Conservation (phyloP, 2,113 vertebrate genomes). For the Craseonycteris thonglongyai region DNA sequence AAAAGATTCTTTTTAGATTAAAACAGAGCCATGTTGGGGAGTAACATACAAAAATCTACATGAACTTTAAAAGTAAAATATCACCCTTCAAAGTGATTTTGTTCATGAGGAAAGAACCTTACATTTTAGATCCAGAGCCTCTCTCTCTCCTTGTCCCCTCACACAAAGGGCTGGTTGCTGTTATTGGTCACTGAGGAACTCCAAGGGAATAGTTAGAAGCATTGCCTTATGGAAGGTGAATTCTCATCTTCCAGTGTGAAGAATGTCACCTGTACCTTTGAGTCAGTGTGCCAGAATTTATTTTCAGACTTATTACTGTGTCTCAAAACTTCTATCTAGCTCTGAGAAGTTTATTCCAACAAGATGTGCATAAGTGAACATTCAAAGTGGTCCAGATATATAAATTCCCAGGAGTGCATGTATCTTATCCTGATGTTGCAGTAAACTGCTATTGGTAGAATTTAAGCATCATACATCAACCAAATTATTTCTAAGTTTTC, state of each 20-base stretch:
- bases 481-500: not conserved
- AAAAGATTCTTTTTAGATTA: not conserved
- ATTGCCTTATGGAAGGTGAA: not conserved
- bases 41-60: not conserved
- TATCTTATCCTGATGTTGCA: constrained; percentile 36
- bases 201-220: not conserved
- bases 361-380: not conserved
- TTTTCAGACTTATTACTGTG: not conserved
- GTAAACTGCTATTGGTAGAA: constrained; percentile 9
- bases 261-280: not conserved
- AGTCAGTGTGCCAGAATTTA: constrained; percentile 4
- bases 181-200: not conserved
- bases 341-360: constrained; percentile 28
- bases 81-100: not conserved
- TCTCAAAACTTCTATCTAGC: constrained; percentile 16
- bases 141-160: not conserved
- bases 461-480: not conserved
- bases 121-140: not conserved
- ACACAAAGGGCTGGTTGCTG: not conserved
- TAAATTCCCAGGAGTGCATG: not conserved
- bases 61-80: constrained; percentile 11
- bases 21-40: not conserved
- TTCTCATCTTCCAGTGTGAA: not conserved
- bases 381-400: not conserved
- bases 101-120: not conserved